Base-by-base conservation (phyloP, 2,888 invertebrate species). In the Pogonocherus hispidulus region DNA sequence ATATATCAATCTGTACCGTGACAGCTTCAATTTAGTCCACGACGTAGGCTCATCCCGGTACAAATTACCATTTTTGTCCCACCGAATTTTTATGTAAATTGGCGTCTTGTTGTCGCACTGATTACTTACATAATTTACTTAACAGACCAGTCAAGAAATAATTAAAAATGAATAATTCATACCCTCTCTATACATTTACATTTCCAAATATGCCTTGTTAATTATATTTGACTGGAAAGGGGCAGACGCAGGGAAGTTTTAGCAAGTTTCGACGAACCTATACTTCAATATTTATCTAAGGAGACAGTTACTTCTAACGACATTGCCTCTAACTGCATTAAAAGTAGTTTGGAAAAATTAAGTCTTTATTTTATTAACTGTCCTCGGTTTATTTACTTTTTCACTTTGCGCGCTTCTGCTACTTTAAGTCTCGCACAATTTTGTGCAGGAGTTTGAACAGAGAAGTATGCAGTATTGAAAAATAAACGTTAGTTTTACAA, bases 161-260 rank as follows among this genome's bases (percentile, higher is more conserved):
- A 64, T 64, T 64, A 64, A 64, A 64, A 55, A 64, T 55, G 64
- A 64, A 64, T 64, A 32, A 64, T 64, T 64, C 64, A 64, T 64
- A n/a, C 3, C n/a, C 6, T 47, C n/a, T 14, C 6, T 49, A 52
- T 56, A 56, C 27, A 56, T 64, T 55, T 64, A 56, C 56, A 55
- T 64, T 46, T 56, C 64, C 23, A 55, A 56, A 64, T 55, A 35
- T 55, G 44, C 47, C 22, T 20, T 55, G 64, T 64, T 47, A 56
- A 64, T 64, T 64, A 64, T 44, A 32, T 56, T 56, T 64, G 16
- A 56, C 16, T 55, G n/a, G 14, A 23, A 46, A 47, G 22, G 41
- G 41, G 41, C n/a, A 16, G 23, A 56, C 22, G 23, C 20, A 23
- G 2, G 41, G 32, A 35, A 11, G 16, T 18, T 35, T 32, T 9